Percentiles rank a stretch among this genome's conserved stretches.
These are phyloP conservation scores for Rana temporaria DNA, from an alignment of 2,113 vertebrate genomes.

Conservation along the genomic window DNA sequence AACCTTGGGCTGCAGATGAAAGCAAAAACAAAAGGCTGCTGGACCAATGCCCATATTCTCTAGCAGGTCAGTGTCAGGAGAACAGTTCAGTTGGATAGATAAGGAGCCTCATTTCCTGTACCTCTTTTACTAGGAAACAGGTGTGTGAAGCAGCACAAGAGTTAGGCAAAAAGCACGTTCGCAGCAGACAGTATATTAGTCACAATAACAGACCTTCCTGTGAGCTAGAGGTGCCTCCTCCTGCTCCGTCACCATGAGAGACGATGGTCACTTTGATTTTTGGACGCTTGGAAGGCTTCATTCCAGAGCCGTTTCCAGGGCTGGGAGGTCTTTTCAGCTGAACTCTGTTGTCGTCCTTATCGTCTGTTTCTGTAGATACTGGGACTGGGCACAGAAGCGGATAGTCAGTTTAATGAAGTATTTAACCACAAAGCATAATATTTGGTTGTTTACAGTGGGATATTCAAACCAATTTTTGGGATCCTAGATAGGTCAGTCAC, in stretches of 20 bases:
- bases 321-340: conserved; percentile 88
- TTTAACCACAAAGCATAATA: no score
- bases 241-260: conserved; percentile 84
- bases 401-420: no score
- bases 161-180: neutral
- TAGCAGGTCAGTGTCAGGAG: neutral
- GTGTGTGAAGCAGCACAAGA: neutral
- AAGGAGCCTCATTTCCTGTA: conserved; percentile 1
- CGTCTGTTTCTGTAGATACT: conserved; percentile 82
- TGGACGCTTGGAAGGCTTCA: conserved; percentile 88
- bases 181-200: neutral
- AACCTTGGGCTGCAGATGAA: neutral
- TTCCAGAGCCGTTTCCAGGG: conserved; percentile 80
- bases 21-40: neutral
- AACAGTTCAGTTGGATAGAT: neutral
- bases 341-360: conserved; percentile 79
- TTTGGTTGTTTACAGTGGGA: no score
- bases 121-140: neutral
- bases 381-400: conserved; percentile 71
- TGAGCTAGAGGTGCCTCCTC: conserved; percentile 64
- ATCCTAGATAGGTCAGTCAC: no score
- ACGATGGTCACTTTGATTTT: conserved; percentile 97
- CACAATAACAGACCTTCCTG: conserved; percentile 82
- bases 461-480: no score
- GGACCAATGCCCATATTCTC: neutral